Evolutionary conservation across 2,797 vertebrate genomes (phyloP), one percentile per base, ranked within the genome.

Genomic region (Manis javanica): DNA sequence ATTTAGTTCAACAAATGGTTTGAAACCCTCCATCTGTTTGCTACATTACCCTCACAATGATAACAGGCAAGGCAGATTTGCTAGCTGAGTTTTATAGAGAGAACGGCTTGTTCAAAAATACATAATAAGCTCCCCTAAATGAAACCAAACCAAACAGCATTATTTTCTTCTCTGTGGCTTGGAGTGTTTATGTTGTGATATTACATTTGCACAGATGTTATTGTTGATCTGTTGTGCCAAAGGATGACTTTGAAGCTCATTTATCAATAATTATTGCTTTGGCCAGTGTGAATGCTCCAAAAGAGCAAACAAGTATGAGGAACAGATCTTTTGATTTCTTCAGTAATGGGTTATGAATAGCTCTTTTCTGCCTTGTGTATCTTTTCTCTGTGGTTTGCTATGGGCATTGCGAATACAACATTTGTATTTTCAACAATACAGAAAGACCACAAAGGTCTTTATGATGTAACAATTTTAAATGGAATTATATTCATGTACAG

Each of bases 1-100:
- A 98, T 98, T 97, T 98, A 98, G 91, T 94, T 97, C 97, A 98
- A 55, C 72, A 98, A 98, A 98, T 97, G 93, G 75, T 93, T 97
- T 97, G 96, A 98, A 98, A 97, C 93, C 71, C 72, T 98, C 96
- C 94, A 97, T 98, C 97, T 98, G 84, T 96, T 98, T 98, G 49
- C 89, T 96, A 93, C 86, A 97, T 97, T 98, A 97, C 97, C 77
- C 61, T 97, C 88, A 97, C 71, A 97, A 97, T 96, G 92, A 95
- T 61, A 97, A 94, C 79, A 94, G 63, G 72, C 86, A 97, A 97
- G 97, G 37, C 46, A 97, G 97, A 98, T 98, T 98, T 98, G 97
- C 83, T 98, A 83, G 91, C 93, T 97, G 59, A 90, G 24, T 98
- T 98, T 98, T 98, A 97, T 94, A 96, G 91, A 97, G 74, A 96